Conservation (phyloP, 2,113 vertebrate species). For the Caranx ignobilis region DNA sequence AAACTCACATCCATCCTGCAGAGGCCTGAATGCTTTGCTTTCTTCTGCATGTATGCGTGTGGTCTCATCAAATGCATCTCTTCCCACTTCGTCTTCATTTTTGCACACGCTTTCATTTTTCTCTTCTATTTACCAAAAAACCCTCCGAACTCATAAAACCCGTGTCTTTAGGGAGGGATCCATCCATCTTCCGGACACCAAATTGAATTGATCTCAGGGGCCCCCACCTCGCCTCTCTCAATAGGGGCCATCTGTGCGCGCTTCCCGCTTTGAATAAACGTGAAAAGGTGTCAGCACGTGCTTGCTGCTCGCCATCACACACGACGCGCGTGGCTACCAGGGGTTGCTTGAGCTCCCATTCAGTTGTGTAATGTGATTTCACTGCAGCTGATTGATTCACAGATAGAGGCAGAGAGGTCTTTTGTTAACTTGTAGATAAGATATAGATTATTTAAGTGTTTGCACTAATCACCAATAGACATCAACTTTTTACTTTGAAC, state of each 20-base stretch:
- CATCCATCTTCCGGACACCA: conserved; percentile 83
- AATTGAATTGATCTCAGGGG: conserved; percentile 79
- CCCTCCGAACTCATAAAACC: conserved; percentile 78
- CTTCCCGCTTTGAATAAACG: conserved; percentile 67
- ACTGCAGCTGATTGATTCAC: conserved; percentile 66
- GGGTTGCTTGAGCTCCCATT: conserved; percentile 31
- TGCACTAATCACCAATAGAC: conserved; percentile 1
- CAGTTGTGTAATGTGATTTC: conserved; percentile 69
- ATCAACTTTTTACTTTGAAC: background rate
- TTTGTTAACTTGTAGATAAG: conserved; percentile 21
- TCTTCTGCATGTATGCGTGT: conserved; percentile 52
- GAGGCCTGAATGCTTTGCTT: background rate
- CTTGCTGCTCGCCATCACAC: conserved; percentile 43
- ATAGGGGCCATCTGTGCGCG: conserved; percentile 80
- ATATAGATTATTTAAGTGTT: conserved; percentile 4
- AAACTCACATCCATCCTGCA: background rate
- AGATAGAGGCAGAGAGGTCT: background rate
- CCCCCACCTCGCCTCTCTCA: conserved; percentile 67
- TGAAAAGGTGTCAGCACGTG: conserved; percentile 68
- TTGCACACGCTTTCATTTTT: conserved; percentile 72
- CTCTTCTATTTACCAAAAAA: conserved; percentile 72
- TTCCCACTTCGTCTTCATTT: conserved; percentile 81
- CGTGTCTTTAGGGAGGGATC: conserved; percentile 76
- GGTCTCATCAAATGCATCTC: conserved; percentile 70
- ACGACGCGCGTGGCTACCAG: conserved; percentile 52